phyloP scores from a whole-genome alignment of 2,797 vertebrate genomes.

The Alca torda region DNA sequence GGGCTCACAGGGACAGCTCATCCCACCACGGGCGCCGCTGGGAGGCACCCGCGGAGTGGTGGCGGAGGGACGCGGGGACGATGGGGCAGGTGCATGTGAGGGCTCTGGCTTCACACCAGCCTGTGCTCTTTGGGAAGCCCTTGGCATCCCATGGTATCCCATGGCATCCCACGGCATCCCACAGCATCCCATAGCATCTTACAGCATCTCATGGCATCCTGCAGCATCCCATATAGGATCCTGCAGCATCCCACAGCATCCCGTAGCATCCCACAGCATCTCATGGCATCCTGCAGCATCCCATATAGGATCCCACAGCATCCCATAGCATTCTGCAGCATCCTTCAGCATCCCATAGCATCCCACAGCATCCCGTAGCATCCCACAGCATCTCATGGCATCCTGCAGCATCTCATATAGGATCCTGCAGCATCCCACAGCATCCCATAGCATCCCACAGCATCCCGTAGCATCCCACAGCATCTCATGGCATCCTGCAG shows the following conservation, averaged over 20 bases:
- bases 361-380: fast-evolving
- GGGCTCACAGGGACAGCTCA: background rate
- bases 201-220: no score
- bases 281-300: no score
- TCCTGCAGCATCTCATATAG: fast-evolving
- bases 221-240: no score
- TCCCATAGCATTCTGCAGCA: fast-evolving
- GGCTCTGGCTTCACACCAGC: background rate
- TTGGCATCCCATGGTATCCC: no score
- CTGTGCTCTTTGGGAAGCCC: background rate
- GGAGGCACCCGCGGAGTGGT: background rate
- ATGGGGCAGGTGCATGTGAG: background rate
- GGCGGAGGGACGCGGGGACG: background rate
- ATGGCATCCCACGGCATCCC: no score
- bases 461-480: background rate
- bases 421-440: fast-evolving
- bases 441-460: fast-evolving
- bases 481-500: fast-evolving
- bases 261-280: no score
- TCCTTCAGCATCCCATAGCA: background rate
- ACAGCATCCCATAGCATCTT: no score
- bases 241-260: background rate
- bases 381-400: fast-evolving
- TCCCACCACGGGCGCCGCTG: background rate
- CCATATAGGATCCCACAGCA: fast-evolving